phyloP scores from a whole-genome alignment of 2,113 vertebrate genomes.

The Ia io region DNA sequence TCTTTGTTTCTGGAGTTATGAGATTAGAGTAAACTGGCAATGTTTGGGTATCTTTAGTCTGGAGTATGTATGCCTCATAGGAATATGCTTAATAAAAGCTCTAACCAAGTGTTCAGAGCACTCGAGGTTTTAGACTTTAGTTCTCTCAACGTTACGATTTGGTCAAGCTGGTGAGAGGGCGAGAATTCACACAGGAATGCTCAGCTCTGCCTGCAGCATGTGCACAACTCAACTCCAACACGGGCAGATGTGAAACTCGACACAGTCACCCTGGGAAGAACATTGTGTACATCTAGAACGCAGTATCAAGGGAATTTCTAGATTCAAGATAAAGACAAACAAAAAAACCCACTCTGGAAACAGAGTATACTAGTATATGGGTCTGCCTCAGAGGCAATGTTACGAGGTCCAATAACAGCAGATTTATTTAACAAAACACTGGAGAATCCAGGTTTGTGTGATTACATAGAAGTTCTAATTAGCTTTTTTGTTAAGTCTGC shows the following conservation, averaged over 20 bases:
- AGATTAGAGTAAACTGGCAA: not conserved
- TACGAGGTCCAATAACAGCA: not conserved
- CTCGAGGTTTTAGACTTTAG: not conserved
- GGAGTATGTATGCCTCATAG: not conserved
- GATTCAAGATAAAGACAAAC: not conserved
- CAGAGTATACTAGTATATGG: not conserved
- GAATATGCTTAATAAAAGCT: not conserved
- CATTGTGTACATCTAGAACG: not conserved
- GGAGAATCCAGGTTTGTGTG: not conserved
- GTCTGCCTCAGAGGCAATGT: not conserved
- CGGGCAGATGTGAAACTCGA: not conserved
- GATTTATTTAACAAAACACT: not conserved
- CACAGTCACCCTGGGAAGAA: not conserved
- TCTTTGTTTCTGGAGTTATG: slow-evolving; percentile 32
- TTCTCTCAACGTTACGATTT: not conserved
- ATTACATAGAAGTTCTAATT: not conserved
- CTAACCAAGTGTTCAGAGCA: not conserved
- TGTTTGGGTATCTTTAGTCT: not conserved
- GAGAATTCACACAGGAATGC: not conserved
- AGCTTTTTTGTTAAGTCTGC: not conserved
- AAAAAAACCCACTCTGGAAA: not conserved
- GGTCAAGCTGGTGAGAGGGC: not conserved
- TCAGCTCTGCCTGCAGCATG: not conserved
- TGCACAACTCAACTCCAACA: not conserved
- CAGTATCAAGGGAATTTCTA: not conserved